Conservation (phyloP, 2,113 vertebrate species). For the Trogon surrucura region DNA sequence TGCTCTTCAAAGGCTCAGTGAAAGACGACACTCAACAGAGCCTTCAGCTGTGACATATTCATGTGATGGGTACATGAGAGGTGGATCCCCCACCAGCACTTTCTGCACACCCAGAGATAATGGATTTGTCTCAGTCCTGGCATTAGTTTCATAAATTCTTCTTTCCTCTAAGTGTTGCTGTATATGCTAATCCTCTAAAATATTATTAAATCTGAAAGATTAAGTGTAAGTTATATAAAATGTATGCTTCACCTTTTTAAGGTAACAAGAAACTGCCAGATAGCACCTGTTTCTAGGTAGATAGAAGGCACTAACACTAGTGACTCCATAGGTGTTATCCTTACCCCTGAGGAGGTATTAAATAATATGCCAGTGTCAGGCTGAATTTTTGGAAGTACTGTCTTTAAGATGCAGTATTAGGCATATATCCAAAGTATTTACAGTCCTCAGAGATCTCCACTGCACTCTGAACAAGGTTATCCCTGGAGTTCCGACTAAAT, state of each 20-base stretch:
- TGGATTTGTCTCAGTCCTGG: not conserved
- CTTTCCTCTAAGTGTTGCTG: not conserved
- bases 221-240: not conserved
- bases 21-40: not conserved
- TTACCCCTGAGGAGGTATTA: not conserved
- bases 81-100: accelerated
- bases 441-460: not conserved
- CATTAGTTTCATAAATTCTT: not conserved
- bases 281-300: not conserved
- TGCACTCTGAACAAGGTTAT: not conserved
- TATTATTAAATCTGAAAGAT: not conserved
- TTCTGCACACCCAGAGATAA: not conserved
- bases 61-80: not conserved
- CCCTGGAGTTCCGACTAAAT: not conserved
- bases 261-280: not conserved
- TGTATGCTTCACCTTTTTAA: not conserved
- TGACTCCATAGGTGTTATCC: not conserved
- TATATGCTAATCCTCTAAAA: not conserved
- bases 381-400: not conserved
- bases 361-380: not conserved
- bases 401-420: not conserved
- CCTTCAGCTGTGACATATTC: not conserved
- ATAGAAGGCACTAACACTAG: not conserved
- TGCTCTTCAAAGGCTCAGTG: not conserved
- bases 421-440: not conserved